These are phyloP conservation scores for Nyctereutes procyonoides DNA, from an alignment of 2,113 vertebrate species.

Conservation along the genomic window DNA sequence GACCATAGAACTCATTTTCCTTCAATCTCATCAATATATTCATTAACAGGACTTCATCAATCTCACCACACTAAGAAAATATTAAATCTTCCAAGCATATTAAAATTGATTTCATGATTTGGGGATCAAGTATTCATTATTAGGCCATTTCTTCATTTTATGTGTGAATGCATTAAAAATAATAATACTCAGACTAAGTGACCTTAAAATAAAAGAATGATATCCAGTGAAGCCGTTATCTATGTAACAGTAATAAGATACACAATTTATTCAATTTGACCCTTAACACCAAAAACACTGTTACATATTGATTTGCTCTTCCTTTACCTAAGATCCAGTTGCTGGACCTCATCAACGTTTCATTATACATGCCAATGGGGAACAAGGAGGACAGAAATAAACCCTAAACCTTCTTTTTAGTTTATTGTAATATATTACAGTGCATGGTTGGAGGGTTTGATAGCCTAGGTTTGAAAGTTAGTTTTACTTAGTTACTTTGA, in stretches of 20 bases:
- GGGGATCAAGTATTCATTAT: slow-evolving; percentile 67
- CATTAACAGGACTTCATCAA: slow-evolving; percentile 74
- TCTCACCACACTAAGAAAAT: slow-evolving; percentile 63
- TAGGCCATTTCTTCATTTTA: slow-evolving; percentile 62
- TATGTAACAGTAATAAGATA: slow-evolving; percentile 45
- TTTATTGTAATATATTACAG: neutral
- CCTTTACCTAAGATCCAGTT: slow-evolving; percentile 24
- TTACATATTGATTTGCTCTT: slow-evolving; percentile 63
- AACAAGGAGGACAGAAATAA: neutral
- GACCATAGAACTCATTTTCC: neutral
- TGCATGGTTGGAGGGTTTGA: neutral
- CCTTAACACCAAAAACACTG: slow-evolving; percentile 58
- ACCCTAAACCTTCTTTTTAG: neutral
- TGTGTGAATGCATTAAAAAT: slow-evolving; percentile 56
- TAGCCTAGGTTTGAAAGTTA: neutral
- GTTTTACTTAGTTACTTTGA: neutral
- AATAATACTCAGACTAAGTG: slow-evolving; percentile 27
- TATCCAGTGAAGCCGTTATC: slow-evolving; percentile 33
- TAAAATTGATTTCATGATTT: slow-evolving; percentile 77
- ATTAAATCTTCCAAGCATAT: slow-evolving; percentile 71
- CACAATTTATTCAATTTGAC: slow-evolving; percentile 63
- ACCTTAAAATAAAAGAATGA: slow-evolving; percentile 40
- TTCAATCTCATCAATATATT: slow-evolving; percentile 71
- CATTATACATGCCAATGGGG: neutral
- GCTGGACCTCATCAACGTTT: slow-evolving; percentile 46